Base-by-base conservation (phyloP, 2,113 vertebrate genomes). In the Scomber colias region DNA sequence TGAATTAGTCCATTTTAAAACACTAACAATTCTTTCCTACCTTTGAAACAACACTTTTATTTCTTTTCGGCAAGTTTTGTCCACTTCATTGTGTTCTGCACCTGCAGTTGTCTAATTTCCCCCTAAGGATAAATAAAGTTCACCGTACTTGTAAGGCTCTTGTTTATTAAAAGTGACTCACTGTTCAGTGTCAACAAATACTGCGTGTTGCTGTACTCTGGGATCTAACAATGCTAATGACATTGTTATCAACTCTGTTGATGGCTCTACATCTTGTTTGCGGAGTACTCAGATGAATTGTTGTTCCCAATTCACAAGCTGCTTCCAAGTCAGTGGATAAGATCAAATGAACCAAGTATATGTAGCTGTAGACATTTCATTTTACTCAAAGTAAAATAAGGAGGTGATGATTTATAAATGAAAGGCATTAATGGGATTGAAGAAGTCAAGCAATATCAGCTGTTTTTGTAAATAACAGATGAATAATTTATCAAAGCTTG, bases 401-500 rank as follows among this genome's bases (percentile, higher is more conserved):
- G 54, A 71, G 19, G 35, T 40, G 49, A 55, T 46, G n/a, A 56
- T 75, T 83, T 69, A 69, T 51, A 44, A 48, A 70, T 59, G 14
- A 50, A 56, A 79, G 72, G 57, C 30, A 61, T 49, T 53, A 60
- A 70, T 24, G 49, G 0, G 1, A 63, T 11, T 15, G 40, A 81
- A 73, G 45, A 61, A 40, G 60, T 45, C n/a, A 60, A 5, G 35
- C 21, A 5, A 35, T 75, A 54, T 50, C 46, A 67, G 60, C 27
- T 12, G 61, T 68, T 82, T 79, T 30, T 72, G 13, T 56, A 80
- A 84, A 35, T n/a, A 70, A 45, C 2, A 9, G 27, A 77, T 90
- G 46, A 88, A 87, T 87, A 73, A 88, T 92, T 82, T 57, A 90
- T 88, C 73, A 90, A 77, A 87, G 78, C 59, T 19, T 49, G 31